Conservation (phyloP, 1,140 invertebrate genomes). For the Monomorium pharaonis region DNA sequence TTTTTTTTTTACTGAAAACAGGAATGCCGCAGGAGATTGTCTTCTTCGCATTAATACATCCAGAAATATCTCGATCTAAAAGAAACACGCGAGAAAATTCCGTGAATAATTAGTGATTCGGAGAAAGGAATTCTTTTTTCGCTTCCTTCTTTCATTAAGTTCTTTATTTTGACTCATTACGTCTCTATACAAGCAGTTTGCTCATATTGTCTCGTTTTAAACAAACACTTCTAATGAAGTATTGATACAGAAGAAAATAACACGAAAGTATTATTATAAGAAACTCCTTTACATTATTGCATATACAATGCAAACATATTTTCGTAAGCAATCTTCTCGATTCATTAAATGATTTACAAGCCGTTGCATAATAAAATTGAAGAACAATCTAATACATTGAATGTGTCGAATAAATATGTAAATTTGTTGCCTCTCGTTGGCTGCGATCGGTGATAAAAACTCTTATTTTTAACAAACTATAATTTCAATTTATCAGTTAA, state of each 20-base stretch:
- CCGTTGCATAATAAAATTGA: not conserved
- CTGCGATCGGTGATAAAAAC: not conserved
- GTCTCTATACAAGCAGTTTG: not conserved
- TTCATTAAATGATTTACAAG: conserved; percentile 15
- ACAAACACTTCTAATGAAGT: not conserved
- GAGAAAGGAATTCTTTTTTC: not conserved
- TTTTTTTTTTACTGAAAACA: not conserved
- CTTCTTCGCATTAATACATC: not conserved
- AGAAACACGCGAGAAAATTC: not conserved
- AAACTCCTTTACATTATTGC: not conserved
- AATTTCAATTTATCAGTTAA: not conserved
- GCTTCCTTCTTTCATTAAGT: not conserved
- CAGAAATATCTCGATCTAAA: not conserved
- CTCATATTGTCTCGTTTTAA: not conserved
- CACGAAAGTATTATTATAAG: not conserved
- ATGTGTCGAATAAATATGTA: not conserved
- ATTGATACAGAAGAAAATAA: not conserved
- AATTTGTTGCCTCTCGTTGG: not conserved
- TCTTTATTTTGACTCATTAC: not conserved
- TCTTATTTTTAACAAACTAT: not conserved
- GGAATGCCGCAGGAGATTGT: not conserved
- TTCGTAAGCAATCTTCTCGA: not conserved
- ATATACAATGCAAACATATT: not conserved
- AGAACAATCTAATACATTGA: not conserved
- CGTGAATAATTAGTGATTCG: not conserved